phyloP scores from a whole-genome alignment of 2,888 invertebrate genomes.

The Xylophagus ater region DNA sequence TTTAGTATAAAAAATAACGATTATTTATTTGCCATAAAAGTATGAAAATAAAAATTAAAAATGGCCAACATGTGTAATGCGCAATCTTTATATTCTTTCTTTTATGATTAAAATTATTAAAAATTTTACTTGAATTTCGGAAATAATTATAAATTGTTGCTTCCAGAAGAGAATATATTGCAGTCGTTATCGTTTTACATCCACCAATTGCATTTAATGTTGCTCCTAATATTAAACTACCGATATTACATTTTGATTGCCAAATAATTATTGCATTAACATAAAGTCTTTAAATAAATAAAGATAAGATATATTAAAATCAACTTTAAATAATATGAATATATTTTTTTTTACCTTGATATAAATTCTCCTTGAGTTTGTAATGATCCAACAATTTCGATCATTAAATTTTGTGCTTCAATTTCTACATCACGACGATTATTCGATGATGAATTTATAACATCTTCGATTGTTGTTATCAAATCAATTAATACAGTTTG shows the following conservation, averaged over 20 bases:
- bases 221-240: conserved; percentile 28
- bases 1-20: too few relatives aligned
- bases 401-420: conserved; percentile 32
- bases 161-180: conserved; percentile 31
- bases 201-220: conserved; percentile 32
- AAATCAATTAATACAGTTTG: conserved; percentile 27
- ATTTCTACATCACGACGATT: conserved; percentile 26
- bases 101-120: not conserved
- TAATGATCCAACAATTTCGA: conserved; percentile 33
- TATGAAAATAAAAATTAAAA: too few relatives aligned
- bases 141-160: conserved; percentile 34
- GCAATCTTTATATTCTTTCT: too few relatives aligned
- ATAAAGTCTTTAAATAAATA: conserved; percentile 25
- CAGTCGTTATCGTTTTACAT: conserved; percentile 29
- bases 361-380: conserved; percentile 33
- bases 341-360: conserved; percentile 26
- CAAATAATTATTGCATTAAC: conserved; percentile 32
- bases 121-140: conserved; percentile 24
- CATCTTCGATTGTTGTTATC: conserved; percentile 26
- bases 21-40: too few relatives aligned
- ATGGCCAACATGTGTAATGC: too few relatives aligned
- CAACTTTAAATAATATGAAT: too few relatives aligned
- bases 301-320: too few relatives aligned
- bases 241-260: conserved; percentile 28
- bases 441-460: conserved; percentile 21